Conservation (phyloP, 2,888 invertebrate genomes). For the Thumatha senex region DNA sequence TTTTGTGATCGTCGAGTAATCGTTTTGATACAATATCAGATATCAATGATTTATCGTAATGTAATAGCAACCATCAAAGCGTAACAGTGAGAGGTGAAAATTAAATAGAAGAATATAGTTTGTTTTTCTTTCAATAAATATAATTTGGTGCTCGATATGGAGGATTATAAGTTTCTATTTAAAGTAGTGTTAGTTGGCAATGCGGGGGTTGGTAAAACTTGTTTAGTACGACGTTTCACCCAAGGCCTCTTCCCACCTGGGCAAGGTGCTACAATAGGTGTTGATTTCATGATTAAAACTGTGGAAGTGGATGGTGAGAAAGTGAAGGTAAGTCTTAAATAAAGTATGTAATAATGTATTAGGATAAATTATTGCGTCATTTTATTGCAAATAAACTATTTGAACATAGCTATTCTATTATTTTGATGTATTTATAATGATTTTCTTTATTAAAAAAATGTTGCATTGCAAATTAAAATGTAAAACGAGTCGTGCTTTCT, state of each 20-base stretch:
- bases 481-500: too few relatives aligned
- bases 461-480: too few relatives aligned
- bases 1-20: slow-evolving; percentile 61
- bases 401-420: background rate
- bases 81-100: slow-evolving; percentile 59
- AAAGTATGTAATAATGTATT: slow-evolving; percentile 31
- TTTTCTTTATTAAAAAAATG: background rate
- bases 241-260: slow-evolving; percentile 99
- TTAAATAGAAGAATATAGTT: slow-evolving; percentile 29
- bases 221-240: slow-evolving; percentile 97
- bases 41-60: slow-evolving; percentile 53
- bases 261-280: slow-evolving; percentile 99
- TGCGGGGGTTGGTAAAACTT: slow-evolving; percentile 99
- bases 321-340: slow-evolving; percentile 89
- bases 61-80: slow-evolving; percentile 61
- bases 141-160: slow-evolving; percentile 86
- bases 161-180: slow-evolving; percentile 99
- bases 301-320: slow-evolving; percentile 98
- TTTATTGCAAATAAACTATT: background rate
- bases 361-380: slow-evolving; percentile 51
- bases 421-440: background rate
- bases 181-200: slow-evolving; percentile 99
- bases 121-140: slow-evolving; percentile 56
- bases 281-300: slow-evolving; percentile 99
- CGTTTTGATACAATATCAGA: slow-evolving; percentile 48